Evolutionary conservation across 2,797 vertebrate genomes (phyloP), one percentile per base, ranked within the genome.

Genomic region (Halcyon chelicuti): DNA sequence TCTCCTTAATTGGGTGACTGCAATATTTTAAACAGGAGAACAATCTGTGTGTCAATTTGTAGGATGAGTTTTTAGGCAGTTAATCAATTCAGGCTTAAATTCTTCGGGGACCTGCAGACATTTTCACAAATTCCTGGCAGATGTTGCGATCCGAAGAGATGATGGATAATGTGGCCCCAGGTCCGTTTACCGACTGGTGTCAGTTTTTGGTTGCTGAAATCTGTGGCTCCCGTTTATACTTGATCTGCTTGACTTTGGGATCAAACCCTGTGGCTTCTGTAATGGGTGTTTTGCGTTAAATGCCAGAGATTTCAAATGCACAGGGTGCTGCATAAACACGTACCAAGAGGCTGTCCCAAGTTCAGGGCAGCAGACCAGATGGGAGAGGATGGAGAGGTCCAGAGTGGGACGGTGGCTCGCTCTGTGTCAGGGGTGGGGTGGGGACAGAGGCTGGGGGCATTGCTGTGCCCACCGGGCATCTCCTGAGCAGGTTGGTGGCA

Each of bases 51-150:
- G 90, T 87, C 70, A 52, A 29, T 86, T 82, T 80, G 79, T 52
- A 71, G 68, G 55, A 44, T 55, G 86, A 61, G 79, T 82, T 93
- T 94, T 94, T 81, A 84, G 90, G 86, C 90, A 82, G 83, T 33
- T 97, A 88, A 95, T 94, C 85, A 90, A 82, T 95, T 91, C 88
- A 70, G 67, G 51, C 73, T 94, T 55, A 55, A 93, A 79, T 71
- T 88, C 94, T 92, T 85, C 1, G 6, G 86, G 74, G 94, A 92
- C 66, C 67, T 76, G 83, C 74, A 93, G 93, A 67, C 96, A 47
- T 96, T 95, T 96, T 79, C 91, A 47, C 52, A 16, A 71, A 88
- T 92, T 92, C 88, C 86, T 88, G 93, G 63, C 93, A 94, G 95
- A 92, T 93, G 93, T 86, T 91, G 55, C 10, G n/a, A 63, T 90